Conservation (phyloP, 1,140 invertebrate genomes). For the Habropoda laboriosa region DNA sequence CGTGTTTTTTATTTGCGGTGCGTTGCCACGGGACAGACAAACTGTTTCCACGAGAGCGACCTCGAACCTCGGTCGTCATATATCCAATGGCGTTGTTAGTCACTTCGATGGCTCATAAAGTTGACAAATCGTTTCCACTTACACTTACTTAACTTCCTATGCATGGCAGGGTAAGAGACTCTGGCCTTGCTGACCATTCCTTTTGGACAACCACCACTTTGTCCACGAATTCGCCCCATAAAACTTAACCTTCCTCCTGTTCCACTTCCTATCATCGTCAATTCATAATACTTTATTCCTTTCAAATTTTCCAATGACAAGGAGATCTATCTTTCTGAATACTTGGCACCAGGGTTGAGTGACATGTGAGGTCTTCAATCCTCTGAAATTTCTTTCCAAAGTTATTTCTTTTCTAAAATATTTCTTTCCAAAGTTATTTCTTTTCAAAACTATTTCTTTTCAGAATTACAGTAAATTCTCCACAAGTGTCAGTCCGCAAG, state of each 20-base stretch:
- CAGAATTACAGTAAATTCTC: too few relatives aligned
- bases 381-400: too few relatives aligned
- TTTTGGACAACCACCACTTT: background rate
- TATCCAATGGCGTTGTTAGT: constrained; percentile 35
- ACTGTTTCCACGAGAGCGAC: constrained; percentile 1
- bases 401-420: too few relatives aligned
- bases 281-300: too few relatives aligned
- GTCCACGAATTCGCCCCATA: background rate
- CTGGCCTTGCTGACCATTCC: background rate
- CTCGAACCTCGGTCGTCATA: constrained; percentile 5
- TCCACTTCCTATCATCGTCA: background rate
- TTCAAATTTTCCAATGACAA: too few relatives aligned
- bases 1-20: background rate
- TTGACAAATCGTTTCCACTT: constrained; percentile 55
- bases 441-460: too few relatives aligned
- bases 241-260: background rate
- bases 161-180: background rate
- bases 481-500: too few relatives aligned
- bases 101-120: constrained; percentile 50
- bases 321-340: too few relatives aligned
- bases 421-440: too few relatives aligned
- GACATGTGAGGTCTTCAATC: too few relatives aligned
- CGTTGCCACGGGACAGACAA: constrained; percentile 10
- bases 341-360: too few relatives aligned
- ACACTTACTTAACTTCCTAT: constrained; percentile 34